phyloP scores from a whole-genome alignment of 2,113 vertebrate species.

The Eolophus roseicapilla region DNA sequence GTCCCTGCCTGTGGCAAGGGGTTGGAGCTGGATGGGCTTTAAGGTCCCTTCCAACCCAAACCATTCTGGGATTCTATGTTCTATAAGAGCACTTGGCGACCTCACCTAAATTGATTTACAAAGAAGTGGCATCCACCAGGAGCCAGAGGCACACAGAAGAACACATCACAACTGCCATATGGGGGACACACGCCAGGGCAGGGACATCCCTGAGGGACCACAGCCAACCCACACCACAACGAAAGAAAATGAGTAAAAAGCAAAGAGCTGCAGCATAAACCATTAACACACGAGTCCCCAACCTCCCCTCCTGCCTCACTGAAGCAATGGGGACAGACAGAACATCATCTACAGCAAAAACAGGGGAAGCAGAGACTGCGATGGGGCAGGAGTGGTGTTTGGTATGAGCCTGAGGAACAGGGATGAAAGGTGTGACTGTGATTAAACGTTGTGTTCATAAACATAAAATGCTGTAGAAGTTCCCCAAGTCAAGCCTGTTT shows the following conservation, averaged over 20 bases:
- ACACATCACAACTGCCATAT: background rate
- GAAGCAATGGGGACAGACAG: background rate
- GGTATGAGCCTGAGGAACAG: background rate
- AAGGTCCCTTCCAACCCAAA: background rate
- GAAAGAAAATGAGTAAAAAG: background rate
- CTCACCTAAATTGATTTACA: background rate
- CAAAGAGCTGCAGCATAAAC: background rate
- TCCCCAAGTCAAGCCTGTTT: background rate
- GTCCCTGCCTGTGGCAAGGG: background rate
- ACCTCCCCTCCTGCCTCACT: background rate
- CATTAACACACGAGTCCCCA: accelerated
- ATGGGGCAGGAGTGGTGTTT: background rate
- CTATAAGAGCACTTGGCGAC: background rate
- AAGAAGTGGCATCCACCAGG: background rate
- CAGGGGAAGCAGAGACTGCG: background rate
- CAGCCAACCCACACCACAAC: accelerated
- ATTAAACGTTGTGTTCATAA: background rate
- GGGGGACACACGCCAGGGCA: background rate
- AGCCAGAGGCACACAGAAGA: background rate
- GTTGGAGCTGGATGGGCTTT: background rate
- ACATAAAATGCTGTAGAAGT: background rate
- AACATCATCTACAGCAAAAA: background rate
- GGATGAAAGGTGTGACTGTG: background rate
- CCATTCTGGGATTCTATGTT: background rate
- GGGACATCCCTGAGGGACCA: background rate